Conservation (phyloP, 2,113 vertebrate species). For the Phodopus roborovskii region DNA sequence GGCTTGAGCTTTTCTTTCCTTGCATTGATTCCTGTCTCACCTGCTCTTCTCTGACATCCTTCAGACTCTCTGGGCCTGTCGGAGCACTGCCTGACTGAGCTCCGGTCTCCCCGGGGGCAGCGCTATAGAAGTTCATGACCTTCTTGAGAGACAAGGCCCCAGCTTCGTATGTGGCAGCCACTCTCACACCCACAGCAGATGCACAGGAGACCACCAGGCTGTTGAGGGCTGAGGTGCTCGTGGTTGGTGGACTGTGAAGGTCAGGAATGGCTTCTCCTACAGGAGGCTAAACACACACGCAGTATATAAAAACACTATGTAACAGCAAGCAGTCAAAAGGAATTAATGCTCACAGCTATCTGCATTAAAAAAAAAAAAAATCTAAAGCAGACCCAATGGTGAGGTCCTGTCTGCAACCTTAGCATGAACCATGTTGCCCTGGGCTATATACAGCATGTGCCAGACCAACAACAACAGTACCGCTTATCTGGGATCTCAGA, state of each 20-base stretch:
- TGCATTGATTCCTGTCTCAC: constrained; percentile 93
- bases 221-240: constrained; percentile 92
- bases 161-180: constrained; percentile 96
- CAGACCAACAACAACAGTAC: no score
- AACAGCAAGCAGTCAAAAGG: constrained; percentile 11
- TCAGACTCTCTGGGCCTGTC: constrained; percentile 82
- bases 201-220: constrained; percentile 96
- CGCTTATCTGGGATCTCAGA: neutral
- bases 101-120: constrained; percentile 76
- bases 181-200: constrained; percentile 94
- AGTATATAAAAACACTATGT: constrained; percentile 43
- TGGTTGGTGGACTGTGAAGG: constrained; percentile 85
- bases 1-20: constrained; percentile 97
- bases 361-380: neutral
- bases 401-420: no score
- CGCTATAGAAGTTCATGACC: constrained; percentile 95
- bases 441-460: neutral
- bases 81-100: constrained; percentile 69
- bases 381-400: neutral
- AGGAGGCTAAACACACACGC: constrained; percentile 84
- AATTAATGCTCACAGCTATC: neutral
- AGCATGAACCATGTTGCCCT: neutral
- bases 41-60: constrained; percentile 88
- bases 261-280: constrained; percentile 80
- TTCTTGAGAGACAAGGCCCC: constrained; percentile 94